Base-by-base conservation (phyloP, 1,140 invertebrate genomes). In the Myzus persicae region DNA sequence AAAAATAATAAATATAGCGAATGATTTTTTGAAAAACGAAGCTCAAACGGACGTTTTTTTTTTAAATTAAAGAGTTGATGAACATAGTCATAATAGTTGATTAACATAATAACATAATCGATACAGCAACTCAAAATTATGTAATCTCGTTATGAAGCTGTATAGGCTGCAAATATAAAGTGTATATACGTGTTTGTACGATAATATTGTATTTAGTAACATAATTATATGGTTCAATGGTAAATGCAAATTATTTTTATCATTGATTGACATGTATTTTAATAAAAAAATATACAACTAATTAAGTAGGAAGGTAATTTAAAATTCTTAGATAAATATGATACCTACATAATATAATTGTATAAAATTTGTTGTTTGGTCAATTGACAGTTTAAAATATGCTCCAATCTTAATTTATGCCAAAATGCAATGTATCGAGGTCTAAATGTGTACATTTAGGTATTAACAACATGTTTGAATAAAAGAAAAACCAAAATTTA, bases 1-100 rank as follows among this genome's bases (percentile, higher is more conserved):
- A 84, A 84, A 84, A 84, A 82, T 31, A 59, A 59, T 59, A 82
- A 84, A 84, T 14, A n/a, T 76, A n/a, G 59, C 36, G n/a, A n/a
- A 76, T n/a, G 1, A 18, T n/a, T n/a, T 67, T 18, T 76, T 36
- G n/a, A n/a, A 76, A 76, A 76, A n/a, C 14, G 14, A n/a, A n/a
- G 31, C 14, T 76, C n/a, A 76, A 76, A 76, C n/a, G 31, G 24
- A 36, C 9, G 4, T 76, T 76, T 76, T 59, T 59, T 76, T 59
- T 59, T 76, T 76, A n/a, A 76, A 18, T 76, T 76, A n/a, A 5
- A 76, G 14, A 76, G 14, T 76, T n/a, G 31, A 76, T 76, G 31
- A 76, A 76, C 31, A 76, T 76, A n/a, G 36, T 18, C n/a, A 76
- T n/a, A 76, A n/a, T n/a, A 76, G 59, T 76, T 67, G n/a, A 76